Evolutionary conservation across 2,888 invertebrate genomes (phyloP), one percentile per base, ranked within the genome.

Genomic region (Copidosoma aretas): DNA sequence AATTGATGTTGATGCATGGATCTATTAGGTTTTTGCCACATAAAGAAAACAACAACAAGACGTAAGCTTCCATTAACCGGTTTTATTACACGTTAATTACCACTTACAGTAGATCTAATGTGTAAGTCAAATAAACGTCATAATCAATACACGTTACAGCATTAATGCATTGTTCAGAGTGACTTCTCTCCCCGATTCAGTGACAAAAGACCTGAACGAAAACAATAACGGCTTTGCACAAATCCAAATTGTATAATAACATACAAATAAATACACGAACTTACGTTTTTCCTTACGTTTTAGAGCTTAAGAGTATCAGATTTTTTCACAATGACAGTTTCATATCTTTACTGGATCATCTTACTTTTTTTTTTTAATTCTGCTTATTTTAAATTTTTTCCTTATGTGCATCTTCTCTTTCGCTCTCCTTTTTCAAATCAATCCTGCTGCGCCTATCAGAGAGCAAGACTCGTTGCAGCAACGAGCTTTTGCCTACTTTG

Each of bases 41-140:
- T 3, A 8, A 32, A 32, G 4, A 32, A 32, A 32, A 5, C 3
- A 32, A 32, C 8, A 32, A 32, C 32, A 32, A 8, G 3, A 8
- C 32, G 74, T 79, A 82, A 82, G 82, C 83, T 83, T 84, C 84
- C 83, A 83, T 84, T 84, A 78, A 82, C 81, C 79, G 80, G 78
- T 71, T 82, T 83, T 82, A 81, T 83, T 82, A 83, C 82, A 83
- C 80, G 78, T 80, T 71, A 64, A 67, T 69, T 81, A 81, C 81
- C 82, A 82, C 82, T 82, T 83, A 83, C 83, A 83, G 79, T 79
- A 80, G 79, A 78, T 79, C 80, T 80, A 79, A 77, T 78, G 78
- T 78, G 79, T 79, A 79, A 80, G 77, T 78, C 75, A 76, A 77
- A 76, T 80, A 78, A 80, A 78, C 73, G 76, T 79, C 80, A 79